phyloP scores from a whole-genome alignment of 2,797 vertebrate species.

The Coreius guichenoti region DNA sequence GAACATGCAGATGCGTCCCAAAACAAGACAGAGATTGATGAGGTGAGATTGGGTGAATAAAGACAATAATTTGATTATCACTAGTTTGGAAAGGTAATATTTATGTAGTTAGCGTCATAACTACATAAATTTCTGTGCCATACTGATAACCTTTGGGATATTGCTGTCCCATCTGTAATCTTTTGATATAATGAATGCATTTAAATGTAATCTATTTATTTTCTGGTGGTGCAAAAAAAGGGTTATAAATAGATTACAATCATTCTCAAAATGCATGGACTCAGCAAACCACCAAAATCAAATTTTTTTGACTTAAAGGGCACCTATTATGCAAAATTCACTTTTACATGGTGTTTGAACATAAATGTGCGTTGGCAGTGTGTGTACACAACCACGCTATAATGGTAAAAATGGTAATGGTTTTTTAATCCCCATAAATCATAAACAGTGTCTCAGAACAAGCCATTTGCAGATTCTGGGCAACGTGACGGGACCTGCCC shows the following conservation, averaged over 20 bases:
- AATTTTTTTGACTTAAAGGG: background rate
- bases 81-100: conserved; percentile 17
- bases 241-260: background rate
- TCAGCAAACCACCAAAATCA: background rate
- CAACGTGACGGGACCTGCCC: too few species aligned
- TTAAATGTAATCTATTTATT: background rate
- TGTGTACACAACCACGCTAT: too few species aligned
- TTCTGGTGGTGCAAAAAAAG: background rate
- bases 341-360: too few species aligned
- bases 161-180: background rate
- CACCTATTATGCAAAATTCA: too few species aligned
- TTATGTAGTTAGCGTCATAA: background rate
- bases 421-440: too few species aligned
- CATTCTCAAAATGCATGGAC: background rate
- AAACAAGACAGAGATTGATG: conserved; percentile 37
- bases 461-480: too few species aligned
- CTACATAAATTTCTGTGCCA: background rate
- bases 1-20: conserved; percentile 25
- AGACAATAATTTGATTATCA: background rate
- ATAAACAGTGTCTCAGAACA: too few species aligned
- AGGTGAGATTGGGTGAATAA: background rate
- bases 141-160: background rate
- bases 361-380: too few species aligned
- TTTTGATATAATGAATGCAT: background rate
- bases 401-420: too few species aligned